Evolutionary conservation across 1,140 invertebrate species (phyloP).

Genomic region (Camponotus pennsylvanicus): DNA sequence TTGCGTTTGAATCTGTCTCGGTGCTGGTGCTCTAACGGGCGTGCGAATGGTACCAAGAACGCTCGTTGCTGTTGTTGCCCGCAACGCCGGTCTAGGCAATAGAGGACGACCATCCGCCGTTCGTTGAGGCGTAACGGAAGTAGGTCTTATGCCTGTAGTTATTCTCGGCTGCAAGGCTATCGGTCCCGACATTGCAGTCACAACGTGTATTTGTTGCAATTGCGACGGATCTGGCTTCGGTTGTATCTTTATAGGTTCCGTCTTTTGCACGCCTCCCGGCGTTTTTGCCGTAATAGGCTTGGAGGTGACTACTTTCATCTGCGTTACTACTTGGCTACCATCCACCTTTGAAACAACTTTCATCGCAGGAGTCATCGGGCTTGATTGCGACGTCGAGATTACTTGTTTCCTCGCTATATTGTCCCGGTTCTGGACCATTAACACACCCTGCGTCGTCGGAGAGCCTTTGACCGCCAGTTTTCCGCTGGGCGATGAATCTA

Average conservation of each 20-base stretch:
- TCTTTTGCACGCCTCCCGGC: conserved; percentile 76
- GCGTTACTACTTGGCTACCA: conserved; percentile 83
- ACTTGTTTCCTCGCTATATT: conserved; percentile 82
- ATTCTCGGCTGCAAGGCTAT: conserved; percentile 79
- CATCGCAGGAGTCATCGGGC: conserved; percentile 81
- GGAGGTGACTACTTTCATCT: conserved; percentile 83
- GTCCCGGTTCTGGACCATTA: conserved; percentile 84
- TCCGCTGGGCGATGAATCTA: conserved; percentile 87
- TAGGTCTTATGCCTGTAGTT: conserved; percentile 74
- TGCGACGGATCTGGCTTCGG: conserved; percentile 84
- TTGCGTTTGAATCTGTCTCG: conserved; percentile 72
- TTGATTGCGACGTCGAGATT: conserved; percentile 77
- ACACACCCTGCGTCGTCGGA: conserved; percentile 75
- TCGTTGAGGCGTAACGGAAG: conserved; percentile 70
- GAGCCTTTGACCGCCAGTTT: conserved; percentile 85
- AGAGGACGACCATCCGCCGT: conserved; percentile 79
- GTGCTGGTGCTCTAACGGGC: conserved; percentile 77
- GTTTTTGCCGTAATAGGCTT: conserved; percentile 79
- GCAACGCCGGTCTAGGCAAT: conserved; percentile 80
- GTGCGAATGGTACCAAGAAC: conserved; percentile 80
- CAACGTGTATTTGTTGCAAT: conserved; percentile 84
- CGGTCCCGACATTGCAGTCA: conserved; percentile 80
- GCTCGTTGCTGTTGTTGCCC: conserved; percentile 77
- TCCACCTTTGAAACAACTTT: conserved; percentile 85
- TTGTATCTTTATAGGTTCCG: conserved; percentile 84